Percentiles rank a stretch among this genome's conserved stretches.
Evolutionary conservation across 2,113 vertebrate species (phyloP).

Genomic region (Gopherus flavomarginatus): DNA sequence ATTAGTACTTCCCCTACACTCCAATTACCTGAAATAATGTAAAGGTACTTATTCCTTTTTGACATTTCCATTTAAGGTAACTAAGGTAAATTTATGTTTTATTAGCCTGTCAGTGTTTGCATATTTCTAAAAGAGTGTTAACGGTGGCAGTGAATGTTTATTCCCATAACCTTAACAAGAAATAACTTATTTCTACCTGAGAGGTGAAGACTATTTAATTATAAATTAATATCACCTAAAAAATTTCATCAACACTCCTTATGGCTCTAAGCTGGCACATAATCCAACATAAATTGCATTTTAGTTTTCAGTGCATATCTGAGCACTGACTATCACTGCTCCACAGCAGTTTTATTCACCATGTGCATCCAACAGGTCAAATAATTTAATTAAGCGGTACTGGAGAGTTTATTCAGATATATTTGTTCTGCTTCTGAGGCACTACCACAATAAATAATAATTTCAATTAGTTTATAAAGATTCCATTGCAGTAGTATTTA

Average conservation of each 20-base stretch:
- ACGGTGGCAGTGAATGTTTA: not conserved
- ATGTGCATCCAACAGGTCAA: slow-evolving; percentile 15
- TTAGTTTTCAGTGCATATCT: not conserved
- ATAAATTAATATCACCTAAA: not conserved
- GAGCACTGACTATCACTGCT: not conserved
- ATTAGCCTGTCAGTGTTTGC: not conserved
- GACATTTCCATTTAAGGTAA: not conserved
- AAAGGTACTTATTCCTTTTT: slow-evolving; percentile 9
- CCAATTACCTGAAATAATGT: not conserved
- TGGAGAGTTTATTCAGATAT: slow-evolving; percentile 21
- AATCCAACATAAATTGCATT: slow-evolving; percentile 8
- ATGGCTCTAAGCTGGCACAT: not conserved
- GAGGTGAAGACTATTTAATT: not conserved
- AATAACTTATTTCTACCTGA: not conserved
- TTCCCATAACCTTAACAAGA: not conserved
- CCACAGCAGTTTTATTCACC: slow-evolving; percentile 43
- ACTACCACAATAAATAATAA: slow-evolving; percentile 3
- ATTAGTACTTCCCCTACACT: not conserved
- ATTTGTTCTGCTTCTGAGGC: slow-evolving; percentile 30
- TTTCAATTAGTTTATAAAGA: not conserved
- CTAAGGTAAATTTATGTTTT: slow-evolving; percentile 12
- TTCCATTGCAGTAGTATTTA: rapidly evolving
- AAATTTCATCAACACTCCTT: not conserved
- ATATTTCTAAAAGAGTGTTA: not conserved
- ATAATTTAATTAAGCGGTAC: slow-evolving; percentile 42